Percentiles rank a stretch among this genome's conserved stretches.
Evolutionary conservation across 1,140 invertebrate species (phyloP).

Genomic region (Drosophila insularis): DNA sequence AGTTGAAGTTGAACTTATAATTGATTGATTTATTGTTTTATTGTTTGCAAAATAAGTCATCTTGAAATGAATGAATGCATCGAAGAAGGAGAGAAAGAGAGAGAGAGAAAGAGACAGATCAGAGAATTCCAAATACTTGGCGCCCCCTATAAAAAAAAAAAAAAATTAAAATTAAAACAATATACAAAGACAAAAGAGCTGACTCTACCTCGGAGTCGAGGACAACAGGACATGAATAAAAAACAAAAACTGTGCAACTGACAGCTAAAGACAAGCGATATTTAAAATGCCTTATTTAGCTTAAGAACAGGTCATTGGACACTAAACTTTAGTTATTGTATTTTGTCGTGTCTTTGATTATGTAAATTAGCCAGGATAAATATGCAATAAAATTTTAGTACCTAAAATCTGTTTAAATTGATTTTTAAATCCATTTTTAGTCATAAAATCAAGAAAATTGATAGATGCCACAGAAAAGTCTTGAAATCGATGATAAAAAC

Average conservation of each 20-base stretch:
- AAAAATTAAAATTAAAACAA: neutral
- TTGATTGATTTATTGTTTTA: conserved; percentile 81
- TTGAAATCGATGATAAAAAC: no score
- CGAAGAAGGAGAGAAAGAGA: neutral
- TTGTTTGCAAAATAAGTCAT: conserved; percentile 79
- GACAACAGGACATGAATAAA: neutral
- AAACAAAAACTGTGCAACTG: neutral
- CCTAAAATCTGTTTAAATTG: no score
- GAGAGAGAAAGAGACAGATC: neutral
- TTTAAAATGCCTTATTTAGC: neutral
- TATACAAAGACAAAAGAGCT: neutral
- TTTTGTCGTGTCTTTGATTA: neutral
- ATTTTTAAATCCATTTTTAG: no score
- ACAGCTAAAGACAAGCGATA: conserved; percentile 5
- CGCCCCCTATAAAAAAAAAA: neutral
- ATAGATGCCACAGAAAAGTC: no score
- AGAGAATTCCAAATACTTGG: conserved; percentile 5
- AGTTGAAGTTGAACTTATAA: conserved; percentile 61
- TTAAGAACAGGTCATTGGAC: neutral
- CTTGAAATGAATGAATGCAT: conserved; percentile 20
- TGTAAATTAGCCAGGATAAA: neutral
- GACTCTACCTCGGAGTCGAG: neutral
- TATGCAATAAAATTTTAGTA: neutral
- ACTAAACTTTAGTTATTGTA: neutral
- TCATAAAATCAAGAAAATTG: no score